Conservation (phyloP, 2,888 invertebrate genomes). For the Acrobeloides nanus region DNA sequence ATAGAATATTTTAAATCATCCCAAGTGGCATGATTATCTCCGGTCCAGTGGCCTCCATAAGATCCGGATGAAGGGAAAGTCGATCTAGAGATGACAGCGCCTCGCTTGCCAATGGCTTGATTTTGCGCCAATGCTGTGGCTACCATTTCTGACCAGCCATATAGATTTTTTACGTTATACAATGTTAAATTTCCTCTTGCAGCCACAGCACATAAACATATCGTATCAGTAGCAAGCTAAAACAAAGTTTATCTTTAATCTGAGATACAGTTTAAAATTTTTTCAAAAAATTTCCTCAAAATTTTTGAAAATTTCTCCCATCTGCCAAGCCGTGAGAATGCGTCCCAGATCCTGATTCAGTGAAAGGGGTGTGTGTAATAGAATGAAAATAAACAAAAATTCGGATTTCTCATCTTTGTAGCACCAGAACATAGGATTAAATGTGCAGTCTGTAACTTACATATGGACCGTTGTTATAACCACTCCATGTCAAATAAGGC, state of each 20-base stretch:
- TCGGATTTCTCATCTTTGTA: too few species aligned
- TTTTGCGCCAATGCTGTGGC: slow-evolving; percentile 62
- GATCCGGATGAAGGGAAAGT: slow-evolving; percentile 27
- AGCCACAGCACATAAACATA: slow-evolving; percentile 43
- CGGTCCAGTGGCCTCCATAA: slow-evolving; percentile 68
- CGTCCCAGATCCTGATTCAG: too few species aligned
- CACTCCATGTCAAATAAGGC: slow-evolving; percentile 40
- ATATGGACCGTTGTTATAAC: slow-evolving; percentile 38
- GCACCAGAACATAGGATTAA: too few species aligned
- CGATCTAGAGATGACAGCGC: slow-evolving; percentile 49
- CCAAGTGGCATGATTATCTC: slow-evolving; percentile 72
- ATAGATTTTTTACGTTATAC: slow-evolving; percentile 72
- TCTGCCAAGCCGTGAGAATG: too few species aligned
- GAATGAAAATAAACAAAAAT: too few species aligned
- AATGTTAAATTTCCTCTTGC: slow-evolving; percentile 57
- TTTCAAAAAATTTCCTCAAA: too few species aligned
- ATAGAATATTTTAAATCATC: slow-evolving; percentile 62
- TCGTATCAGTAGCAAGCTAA: slow-evolving; percentile 43
- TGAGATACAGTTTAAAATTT: too few species aligned
- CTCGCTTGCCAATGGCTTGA: slow-evolving; percentile 53
- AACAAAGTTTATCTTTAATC: too few species aligned
- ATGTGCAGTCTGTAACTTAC: too few species aligned
- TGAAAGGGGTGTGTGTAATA: too few species aligned
- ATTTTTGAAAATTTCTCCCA: too few species aligned
- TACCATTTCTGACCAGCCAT: slow-evolving; percentile 69